A percentile compares a stretch with the other conserved stretches of the same genome.
These are phyloP conservation scores for Neopipo cinnamomea DNA, from an alignment of 2,113 vertebrate genomes.

Conservation along the genomic window DNA sequence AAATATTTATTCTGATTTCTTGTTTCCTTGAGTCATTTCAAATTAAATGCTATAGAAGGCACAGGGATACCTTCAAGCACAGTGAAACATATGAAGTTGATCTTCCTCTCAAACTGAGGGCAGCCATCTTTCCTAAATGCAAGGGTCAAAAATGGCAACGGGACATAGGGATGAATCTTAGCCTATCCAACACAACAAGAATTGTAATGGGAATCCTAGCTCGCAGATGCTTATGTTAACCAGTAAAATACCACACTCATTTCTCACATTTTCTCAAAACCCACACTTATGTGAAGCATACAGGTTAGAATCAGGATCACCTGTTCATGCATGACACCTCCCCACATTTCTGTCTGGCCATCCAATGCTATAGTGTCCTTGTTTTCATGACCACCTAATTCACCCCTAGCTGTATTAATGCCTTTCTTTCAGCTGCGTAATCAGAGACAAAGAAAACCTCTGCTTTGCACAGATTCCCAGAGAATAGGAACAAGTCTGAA, in stretches of 20 bases:
- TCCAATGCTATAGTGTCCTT: not conserved
- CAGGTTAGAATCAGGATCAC: not conserved
- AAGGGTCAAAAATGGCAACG: not conserved
- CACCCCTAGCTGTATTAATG: not conserved
- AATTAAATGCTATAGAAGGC: not conserved
- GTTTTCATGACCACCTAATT: not conserved
- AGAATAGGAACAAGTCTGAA: constrained; percentile 19
- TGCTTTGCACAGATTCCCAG: not conserved
- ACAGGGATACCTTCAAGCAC: not conserved
- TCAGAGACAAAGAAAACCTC: constrained; percentile 15
- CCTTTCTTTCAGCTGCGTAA: not conserved
- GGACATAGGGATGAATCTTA: not conserved
- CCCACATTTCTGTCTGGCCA: not conserved
- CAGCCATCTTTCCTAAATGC: not conserved
- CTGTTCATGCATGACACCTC: not conserved
- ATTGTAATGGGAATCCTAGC: not conserved
- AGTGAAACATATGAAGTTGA: not conserved
- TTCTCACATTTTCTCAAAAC: not conserved
- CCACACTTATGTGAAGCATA: not conserved
- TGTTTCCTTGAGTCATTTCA: not conserved
- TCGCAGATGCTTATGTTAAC: not conserved
- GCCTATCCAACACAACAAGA: not conserved
- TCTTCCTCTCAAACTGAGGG: not conserved
- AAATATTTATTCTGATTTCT: not conserved
- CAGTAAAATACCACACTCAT: not conserved